These are phyloP conservation scores for Netelia inedita DNA, from an alignment of 2,888 invertebrate genomes.

Conservation along the genomic window DNA sequence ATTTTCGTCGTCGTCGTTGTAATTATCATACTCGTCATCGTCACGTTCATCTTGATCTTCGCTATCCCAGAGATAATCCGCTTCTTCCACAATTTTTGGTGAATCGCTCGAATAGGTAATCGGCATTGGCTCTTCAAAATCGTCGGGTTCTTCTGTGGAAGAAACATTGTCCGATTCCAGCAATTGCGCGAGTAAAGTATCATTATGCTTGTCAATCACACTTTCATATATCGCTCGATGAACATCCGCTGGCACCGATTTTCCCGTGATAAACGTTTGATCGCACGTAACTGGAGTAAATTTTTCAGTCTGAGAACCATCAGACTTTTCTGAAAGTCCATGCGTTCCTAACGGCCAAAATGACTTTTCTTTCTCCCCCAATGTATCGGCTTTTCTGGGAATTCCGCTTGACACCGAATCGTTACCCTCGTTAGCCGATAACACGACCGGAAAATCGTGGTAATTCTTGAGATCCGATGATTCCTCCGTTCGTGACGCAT, in stretches of 20 bases:
- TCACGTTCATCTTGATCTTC: neutral
- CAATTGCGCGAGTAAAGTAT: too few relatives aligned
- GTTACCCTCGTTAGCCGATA: neutral
- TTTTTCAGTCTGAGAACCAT: too few relatives aligned
- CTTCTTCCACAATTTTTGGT: neutral
- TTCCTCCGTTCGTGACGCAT: neutral
- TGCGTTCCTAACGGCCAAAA: neutral
- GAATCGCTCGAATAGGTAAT: too few relatives aligned
- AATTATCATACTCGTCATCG: neutral
- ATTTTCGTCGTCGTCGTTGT: conserved; percentile 1
- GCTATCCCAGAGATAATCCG: neutral
- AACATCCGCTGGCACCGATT: too few relatives aligned
- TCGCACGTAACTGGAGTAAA: too few relatives aligned
- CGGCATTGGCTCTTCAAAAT: neutral
- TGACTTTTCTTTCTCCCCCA: neutral
- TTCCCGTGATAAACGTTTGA: too few relatives aligned
- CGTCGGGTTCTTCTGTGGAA: neutral
- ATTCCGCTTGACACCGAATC: neutral
- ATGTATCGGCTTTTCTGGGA: neutral
- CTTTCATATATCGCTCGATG: too few relatives aligned
- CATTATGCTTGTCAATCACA: too few relatives aligned
- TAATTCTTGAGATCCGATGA: neutral
- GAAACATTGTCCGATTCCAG: too few relatives aligned
- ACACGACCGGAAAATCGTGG: neutral
- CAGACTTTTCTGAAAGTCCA: neutral